A percentile compares a stretch with the other conserved stretches of the same genome.
These are phyloP conservation scores for Epinotia bilunana DNA, from an alignment of 2,888 invertebrate genomes.

Conservation along the genomic window DNA sequence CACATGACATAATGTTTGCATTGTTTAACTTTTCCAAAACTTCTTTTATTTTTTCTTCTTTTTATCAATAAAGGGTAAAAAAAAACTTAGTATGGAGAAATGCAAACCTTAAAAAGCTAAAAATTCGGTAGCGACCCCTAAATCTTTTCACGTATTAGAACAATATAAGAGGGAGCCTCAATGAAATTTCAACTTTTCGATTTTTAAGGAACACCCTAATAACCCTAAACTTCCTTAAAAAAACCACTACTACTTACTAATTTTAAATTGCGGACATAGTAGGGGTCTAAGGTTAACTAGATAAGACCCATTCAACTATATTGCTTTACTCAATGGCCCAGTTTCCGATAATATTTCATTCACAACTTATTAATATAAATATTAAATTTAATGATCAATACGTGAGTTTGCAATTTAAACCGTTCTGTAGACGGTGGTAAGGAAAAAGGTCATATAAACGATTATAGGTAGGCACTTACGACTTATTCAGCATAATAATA, in stretches of 20 bases:
- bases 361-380: slow-evolving; percentile 45
- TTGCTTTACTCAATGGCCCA: slow-evolving; percentile 47
- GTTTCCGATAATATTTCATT: slow-evolving; percentile 48
- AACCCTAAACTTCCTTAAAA: too few relatives aligned
- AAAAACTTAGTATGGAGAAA: too few relatives aligned
- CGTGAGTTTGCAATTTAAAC: slow-evolving; percentile 36
- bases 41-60: too few relatives aligned
- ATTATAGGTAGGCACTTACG: neutral
- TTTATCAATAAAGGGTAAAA: too few relatives aligned
- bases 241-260: neutral
- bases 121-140: too few relatives aligned
- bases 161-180: too few relatives aligned
- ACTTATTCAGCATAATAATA: slow-evolving; percentile 3
- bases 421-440: neutral
- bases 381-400: slow-evolving; percentile 43
- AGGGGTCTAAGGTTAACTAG: slow-evolving; percentile 45
- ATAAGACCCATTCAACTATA: slow-evolving; percentile 42
- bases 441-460: slow-evolving; percentile 22
- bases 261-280: slow-evolving; percentile 39
- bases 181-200: too few relatives aligned
- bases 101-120: too few relatives aligned
- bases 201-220: too few relatives aligned
- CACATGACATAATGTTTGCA: too few relatives aligned
- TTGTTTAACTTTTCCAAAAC: too few relatives aligned
- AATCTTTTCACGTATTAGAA: too few relatives aligned